Evolutionary conservation across 2,113 vertebrate genomes (phyloP), one percentile per base, ranked within the genome.

Genomic region (Murina feae): DNA sequence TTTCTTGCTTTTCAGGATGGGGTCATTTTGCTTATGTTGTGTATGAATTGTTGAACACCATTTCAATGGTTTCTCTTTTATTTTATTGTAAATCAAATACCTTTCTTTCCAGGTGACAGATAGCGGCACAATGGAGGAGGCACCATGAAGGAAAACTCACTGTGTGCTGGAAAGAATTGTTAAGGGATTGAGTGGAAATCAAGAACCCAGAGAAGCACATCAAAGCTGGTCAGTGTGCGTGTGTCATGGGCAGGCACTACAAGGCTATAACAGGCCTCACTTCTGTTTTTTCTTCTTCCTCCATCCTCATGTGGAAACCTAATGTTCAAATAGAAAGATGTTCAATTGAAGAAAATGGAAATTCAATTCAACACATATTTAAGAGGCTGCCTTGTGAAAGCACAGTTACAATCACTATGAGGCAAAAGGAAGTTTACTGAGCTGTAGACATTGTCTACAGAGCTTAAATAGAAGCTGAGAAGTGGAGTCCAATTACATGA

Each of bases 21-120:
- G 14, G 28, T 63, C 89, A 51, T 80, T 94, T 91, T 95, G 74
- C 63, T 95, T 86, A 90, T 84, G 74, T 88, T 94, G 37, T 32
- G 58, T 51, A 74, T 44, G 66, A 68, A 94, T 32, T 53, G 53
- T 66, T 89, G 90, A 65, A 80, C 35, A 30, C 12, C 37, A 30
- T 72, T 89, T 90, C 30, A 13, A 8, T 49, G 35, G 74, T 42
- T 86, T 84, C 21, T 83, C 21, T 94, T 80, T 71, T 55, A 66
- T 71, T 92, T 95, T 72, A 71, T 49, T 65, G 68, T 80, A 78
- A 79, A 14, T 51, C 86, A 79, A 91, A 92, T 84, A 94, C 53
- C 69, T 94, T 95, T 92, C 72, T 89, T 89, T 76, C 18, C 75
- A 72, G 63, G 39, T 83, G 85, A 95, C 7, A 60, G 88, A 75